Conservation (phyloP, 2,888 invertebrate species). For the Halictus quadricinctus region DNA sequence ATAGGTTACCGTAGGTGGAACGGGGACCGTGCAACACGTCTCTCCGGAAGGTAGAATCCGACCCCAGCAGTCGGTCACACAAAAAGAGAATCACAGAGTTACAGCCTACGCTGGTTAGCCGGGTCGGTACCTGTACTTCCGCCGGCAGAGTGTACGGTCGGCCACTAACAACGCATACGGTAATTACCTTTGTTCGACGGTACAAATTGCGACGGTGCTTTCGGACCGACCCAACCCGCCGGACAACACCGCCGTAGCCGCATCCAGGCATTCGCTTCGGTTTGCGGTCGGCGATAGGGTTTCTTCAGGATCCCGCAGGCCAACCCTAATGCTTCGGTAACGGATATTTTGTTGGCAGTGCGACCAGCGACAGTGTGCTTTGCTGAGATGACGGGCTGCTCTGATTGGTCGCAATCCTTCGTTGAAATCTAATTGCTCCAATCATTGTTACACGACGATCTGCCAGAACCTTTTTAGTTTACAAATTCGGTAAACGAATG, state of each 20-base stretch:
- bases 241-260: constrained; percentile 26
- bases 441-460: neutral
- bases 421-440: neutral
- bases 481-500: neutral
- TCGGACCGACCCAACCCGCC: constrained; percentile 44
- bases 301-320: constrained; percentile 43
- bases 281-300: constrained; percentile 54
- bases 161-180: constrained; percentile 68
- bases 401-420: neutral
- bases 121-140: constrained; percentile 29
- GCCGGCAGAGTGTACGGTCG: constrained; percentile 36
- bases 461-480: neutral
- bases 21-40: neutral
- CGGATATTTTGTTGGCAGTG: neutral
- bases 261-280: constrained; percentile 15
- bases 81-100: constrained; percentile 29
- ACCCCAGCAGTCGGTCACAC: neutral
- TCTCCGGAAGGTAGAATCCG: neutral
- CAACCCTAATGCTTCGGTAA: constrained; percentile 1
- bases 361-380: neutral
- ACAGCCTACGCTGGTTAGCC: constrained; percentile 13
- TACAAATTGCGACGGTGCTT: constrained; percentile 73
- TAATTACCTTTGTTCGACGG: constrained; percentile 75
- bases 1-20: neutral
- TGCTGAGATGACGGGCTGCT: neutral